Conservation (phyloP, 2,113 vertebrate species). For the Lontra canadensis region DNA sequence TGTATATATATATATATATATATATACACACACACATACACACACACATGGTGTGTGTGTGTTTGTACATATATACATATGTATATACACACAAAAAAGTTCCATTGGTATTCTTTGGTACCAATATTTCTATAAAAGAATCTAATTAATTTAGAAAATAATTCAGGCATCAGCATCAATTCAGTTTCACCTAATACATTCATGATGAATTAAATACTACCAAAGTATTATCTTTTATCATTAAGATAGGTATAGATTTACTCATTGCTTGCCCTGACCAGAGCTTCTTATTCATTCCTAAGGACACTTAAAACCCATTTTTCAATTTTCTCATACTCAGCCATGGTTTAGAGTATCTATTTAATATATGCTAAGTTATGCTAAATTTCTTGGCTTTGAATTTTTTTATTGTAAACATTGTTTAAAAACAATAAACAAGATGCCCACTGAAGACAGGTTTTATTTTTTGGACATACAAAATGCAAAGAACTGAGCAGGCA, state of each 20-base stretch:
- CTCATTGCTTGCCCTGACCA: neutral
- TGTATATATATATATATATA: neutral
- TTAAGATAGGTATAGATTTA: neutral
- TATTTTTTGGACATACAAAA: neutral
- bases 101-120: neutral
- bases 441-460: neutral
- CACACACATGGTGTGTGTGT: too few species aligned
- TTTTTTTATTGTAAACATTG: neutral
- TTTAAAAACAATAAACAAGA: neutral
- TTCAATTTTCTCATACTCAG: neutral
- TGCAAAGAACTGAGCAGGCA: neutral
- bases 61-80: neutral
- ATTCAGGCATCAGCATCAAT: neutral
- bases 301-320: neutral
- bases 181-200: neutral
- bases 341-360: neutral
- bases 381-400: slow-evolving; percentile 9
- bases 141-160: neutral
- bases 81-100: neutral
- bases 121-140: neutral
- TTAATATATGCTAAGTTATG: neutral
- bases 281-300: neutral
- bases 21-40: too few species aligned
- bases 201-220: neutral
- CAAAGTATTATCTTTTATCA: neutral